A percentile compares a stretch with the other conserved stretches of the same genome.
phyloP scores from a whole-genome alignment of 2,797 vertebrate species.

The Cossypha niveicapilla region DNA sequence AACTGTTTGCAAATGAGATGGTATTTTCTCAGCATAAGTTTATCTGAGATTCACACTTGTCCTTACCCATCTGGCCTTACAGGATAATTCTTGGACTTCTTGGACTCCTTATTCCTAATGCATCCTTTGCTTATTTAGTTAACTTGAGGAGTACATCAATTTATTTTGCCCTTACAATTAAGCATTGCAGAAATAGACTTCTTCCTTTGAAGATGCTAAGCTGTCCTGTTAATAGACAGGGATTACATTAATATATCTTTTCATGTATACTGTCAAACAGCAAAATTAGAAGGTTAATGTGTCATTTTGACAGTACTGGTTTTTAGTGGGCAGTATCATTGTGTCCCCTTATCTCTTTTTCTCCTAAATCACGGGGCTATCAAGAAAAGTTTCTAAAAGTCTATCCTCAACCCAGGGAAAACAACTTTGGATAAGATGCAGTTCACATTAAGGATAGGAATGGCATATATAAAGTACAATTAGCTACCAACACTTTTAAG shows the following conservation, averaged over 20 bases:
- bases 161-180: not conserved
- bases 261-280: not conserved
- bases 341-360: not conserved
- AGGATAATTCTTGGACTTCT: not conserved
- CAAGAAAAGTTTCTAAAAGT: not conserved
- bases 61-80: not conserved
- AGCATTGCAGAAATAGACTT: not conserved
- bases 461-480: not conserved
- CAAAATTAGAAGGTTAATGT: not conserved
- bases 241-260: not conserved
- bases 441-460: not conserved
- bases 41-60: not conserved
- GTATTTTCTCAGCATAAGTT: conserved; percentile 19
- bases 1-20: not conserved
- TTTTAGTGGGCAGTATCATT: not conserved
- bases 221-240: not conserved
- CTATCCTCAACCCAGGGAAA: not conserved
- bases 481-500: not conserved
- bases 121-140: not conserved
- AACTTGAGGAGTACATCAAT: not conserved
- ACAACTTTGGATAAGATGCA: not conserved
- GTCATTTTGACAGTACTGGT: not conserved
- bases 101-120: not conserved
- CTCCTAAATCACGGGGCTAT: not conserved
- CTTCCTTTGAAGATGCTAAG: not conserved